Evolutionary conservation across 2,113 vertebrate genomes (phyloP).

Genomic region (Tragelaphus imberbis): DNA sequence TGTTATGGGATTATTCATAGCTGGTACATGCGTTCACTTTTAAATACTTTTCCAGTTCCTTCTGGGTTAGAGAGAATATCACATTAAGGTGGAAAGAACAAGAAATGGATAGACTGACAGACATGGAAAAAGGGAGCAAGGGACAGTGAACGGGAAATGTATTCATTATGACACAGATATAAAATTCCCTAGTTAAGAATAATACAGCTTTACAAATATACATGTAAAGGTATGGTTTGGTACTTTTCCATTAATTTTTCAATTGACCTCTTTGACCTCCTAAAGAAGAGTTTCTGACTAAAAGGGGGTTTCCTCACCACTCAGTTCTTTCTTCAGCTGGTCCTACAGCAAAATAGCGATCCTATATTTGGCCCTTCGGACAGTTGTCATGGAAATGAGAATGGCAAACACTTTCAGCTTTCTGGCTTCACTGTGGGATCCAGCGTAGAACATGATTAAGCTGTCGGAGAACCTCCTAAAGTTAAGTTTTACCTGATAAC

Average conservation of each 20-base stretch:
- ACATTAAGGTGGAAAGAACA: background rate
- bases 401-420: background rate
- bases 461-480: background rate
- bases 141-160: background rate
- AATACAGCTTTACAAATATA: background rate
- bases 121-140: background rate
- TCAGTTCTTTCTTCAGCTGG: background rate
- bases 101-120: background rate
- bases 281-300: slow-evolving; percentile 62
- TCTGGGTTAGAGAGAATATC: background rate
- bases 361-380: slow-evolving; percentile 35
- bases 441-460: background rate
- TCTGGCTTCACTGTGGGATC: slow-evolving; percentile 18
- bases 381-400: slow-evolving; percentile 42
- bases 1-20: background rate
- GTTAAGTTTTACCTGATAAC: slow-evolving; percentile 38
- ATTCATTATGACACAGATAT: background rate
- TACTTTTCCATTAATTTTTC: slow-evolving; percentile 68
- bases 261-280: slow-evolving; percentile 47
- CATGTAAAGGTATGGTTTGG: background rate
- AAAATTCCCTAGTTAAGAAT: slow-evolving; percentile 37
- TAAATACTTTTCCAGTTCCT: background rate
- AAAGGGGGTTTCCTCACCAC: slow-evolving; percentile 66
- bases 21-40: background rate
- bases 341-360: slow-evolving; percentile 18